Percentiles rank a stretch among this genome's conserved stretches.
Conservation (phyloP, 2,888 invertebrate genomes). For the Drosophila diplacantha region DNA sequence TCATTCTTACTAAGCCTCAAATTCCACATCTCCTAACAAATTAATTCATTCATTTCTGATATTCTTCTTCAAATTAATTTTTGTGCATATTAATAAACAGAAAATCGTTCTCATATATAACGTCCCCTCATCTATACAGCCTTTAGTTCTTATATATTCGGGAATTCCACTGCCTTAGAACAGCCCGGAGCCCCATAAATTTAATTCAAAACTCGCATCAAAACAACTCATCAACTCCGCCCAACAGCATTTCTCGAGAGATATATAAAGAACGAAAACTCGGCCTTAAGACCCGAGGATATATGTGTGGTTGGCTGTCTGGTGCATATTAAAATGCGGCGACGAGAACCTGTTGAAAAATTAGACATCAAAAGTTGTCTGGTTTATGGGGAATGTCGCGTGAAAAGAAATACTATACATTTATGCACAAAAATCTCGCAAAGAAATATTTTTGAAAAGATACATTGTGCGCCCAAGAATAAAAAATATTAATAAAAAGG, state of each 20-base stretch:
- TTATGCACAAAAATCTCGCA: slow-evolving; percentile 29
- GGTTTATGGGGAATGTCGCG: slow-evolving; percentile 57
- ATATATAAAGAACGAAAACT: slow-evolving; percentile 28
- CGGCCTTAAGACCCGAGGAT: slow-evolving; percentile 31
- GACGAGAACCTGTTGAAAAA: slow-evolving; percentile 59
- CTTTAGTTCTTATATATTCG: neutral
- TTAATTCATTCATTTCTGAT: slow-evolving; percentile 25
- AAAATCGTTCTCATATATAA: slow-evolving; percentile 14
- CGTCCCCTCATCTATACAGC: neutral
- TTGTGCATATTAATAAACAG: slow-evolving; percentile 21
- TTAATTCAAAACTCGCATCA: slow-evolving; percentile 24
- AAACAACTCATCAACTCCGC: slow-evolving; percentile 39
- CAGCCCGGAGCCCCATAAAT: slow-evolving; percentile 41
- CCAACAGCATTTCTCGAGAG: slow-evolving; percentile 18
- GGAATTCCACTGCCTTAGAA: slow-evolving; percentile 9
- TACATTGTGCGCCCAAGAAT: slow-evolving; percentile 14
- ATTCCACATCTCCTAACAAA: neutral
- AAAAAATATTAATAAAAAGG: neutral
- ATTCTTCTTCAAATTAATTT: slow-evolving; percentile 9
- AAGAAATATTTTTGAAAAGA: slow-evolving; percentile 33
- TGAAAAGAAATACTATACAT: slow-evolving; percentile 41
- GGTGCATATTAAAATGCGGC: slow-evolving; percentile 53
- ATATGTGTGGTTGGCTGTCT: slow-evolving; percentile 34
- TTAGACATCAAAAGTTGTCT: slow-evolving; percentile 46
- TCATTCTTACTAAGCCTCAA: slow-evolving; percentile 24